phyloP scores from a whole-genome alignment of 2,113 vertebrate species.

The Nematolebias whitei region DNA sequence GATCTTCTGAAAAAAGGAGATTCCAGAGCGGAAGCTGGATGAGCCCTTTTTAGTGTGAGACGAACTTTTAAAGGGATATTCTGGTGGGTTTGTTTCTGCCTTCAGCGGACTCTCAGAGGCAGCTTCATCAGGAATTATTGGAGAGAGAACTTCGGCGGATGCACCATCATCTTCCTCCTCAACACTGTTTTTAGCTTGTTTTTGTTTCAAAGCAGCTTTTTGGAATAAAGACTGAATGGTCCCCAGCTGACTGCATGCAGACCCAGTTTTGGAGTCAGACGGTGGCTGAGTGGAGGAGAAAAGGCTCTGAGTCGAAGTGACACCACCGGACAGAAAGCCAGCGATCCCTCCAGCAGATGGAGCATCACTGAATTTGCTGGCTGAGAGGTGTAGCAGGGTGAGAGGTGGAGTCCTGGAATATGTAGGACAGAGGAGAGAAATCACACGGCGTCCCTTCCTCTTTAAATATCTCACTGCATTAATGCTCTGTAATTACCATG shows the following conservation, averaged over 20 bases:
- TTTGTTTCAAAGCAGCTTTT: constrained; percentile 82
- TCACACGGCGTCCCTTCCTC: not conserved
- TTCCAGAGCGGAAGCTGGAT: constrained; percentile 4
- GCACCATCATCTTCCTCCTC: constrained; percentile 20
- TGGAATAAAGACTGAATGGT: constrained; percentile 88
- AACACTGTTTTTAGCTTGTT: constrained; percentile 6
- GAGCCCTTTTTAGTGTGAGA: constrained; percentile 18
- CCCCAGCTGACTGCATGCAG: constrained; percentile 58
- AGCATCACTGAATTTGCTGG: constrained; percentile 86
- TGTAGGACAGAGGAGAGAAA: no score
- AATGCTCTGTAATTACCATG: constrained; percentile 81
- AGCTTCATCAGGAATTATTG: not conserved
- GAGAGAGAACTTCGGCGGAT: not conserved
- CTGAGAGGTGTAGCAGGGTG: constrained; percentile 86
- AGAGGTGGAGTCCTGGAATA: constrained; percentile 88
- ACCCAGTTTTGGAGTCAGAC: constrained; percentile 37
- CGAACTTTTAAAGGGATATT: constrained; percentile 4
- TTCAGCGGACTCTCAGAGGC: constrained; percentile 10
- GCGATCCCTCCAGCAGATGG: constrained; percentile 81
- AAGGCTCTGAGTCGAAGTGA: constrained; percentile 60
- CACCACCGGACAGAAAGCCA: constrained; percentile 82
- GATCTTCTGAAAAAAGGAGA: constrained; percentile 74
- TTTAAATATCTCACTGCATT: not conserved
- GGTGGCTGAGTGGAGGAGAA: constrained; percentile 29
- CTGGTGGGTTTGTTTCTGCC: not conserved